Conservation (phyloP, 2,113 vertebrate species). For the Cheirogaleus medius region DNA sequence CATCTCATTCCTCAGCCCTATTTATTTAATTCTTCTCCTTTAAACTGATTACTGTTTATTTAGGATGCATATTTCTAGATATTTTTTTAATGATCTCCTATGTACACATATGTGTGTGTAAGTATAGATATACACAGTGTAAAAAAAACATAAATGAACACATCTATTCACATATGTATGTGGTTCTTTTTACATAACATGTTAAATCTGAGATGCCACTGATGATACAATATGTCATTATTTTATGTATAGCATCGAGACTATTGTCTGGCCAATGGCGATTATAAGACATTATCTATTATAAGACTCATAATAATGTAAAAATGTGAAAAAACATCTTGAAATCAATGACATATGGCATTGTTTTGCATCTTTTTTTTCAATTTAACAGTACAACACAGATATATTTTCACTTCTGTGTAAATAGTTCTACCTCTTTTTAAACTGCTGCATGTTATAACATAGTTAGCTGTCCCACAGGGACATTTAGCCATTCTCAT, state of each 20-base stretch:
- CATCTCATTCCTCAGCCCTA: background rate
- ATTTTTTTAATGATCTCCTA: background rate
- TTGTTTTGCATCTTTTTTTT: background rate
- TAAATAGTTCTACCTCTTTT: background rate
- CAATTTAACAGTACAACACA: background rate
- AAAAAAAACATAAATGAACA: background rate
- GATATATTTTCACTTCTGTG: background rate
- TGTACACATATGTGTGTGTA: background rate
- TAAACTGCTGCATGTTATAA: background rate
- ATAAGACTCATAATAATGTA: background rate
- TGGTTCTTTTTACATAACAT: background rate
- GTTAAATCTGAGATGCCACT: background rate
- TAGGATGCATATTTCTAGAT: background rate
- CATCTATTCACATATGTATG: background rate
- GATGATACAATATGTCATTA: background rate
- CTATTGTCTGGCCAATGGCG: background rate
- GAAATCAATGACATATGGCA: background rate
- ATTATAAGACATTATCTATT: background rate
- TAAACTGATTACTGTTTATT: background rate
- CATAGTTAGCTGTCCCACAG: background rate
- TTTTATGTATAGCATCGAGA: background rate
- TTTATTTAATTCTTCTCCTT: background rate
- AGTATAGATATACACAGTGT: background rate
- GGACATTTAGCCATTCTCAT: background rate
- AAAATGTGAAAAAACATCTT: slow-evolving; percentile 35